A percentile compares a stretch with the other conserved stretches of the same genome.
Evolutionary conservation across 2,888 invertebrate species (phyloP).

Genomic region (Lagria hirta): DNA sequence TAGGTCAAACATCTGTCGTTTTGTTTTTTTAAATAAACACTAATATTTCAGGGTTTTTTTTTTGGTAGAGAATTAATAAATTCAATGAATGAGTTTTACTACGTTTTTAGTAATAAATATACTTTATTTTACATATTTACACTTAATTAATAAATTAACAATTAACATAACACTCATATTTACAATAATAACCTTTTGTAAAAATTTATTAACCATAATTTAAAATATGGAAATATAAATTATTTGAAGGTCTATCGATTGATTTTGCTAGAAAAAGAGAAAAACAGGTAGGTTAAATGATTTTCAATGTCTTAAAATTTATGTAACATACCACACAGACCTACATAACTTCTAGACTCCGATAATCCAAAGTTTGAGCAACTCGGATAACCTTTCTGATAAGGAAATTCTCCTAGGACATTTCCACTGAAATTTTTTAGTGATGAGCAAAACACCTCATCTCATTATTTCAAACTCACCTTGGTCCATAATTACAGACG

Average conservation of each 20-base stretch:
- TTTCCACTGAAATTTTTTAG: constrained; percentile 68
- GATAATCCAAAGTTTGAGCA: constrained; percentile 70
- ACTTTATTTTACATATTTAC: too few relatives aligned
- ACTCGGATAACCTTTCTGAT: constrained; percentile 72
- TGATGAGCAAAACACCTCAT: constrained; percentile 8
- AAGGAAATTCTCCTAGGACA: constrained; percentile 73
- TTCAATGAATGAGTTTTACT: too few relatives aligned
- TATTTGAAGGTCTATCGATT: constrained; percentile 27
- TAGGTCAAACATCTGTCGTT: too few relatives aligned
- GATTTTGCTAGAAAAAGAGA: constrained; percentile 29
- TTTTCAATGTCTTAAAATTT: constrained; percentile 2
- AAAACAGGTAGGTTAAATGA: constrained; percentile 21
- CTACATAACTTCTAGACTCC: constrained; percentile 72
- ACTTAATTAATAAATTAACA: too few relatives aligned
- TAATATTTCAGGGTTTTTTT: too few relatives aligned
- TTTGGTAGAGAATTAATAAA: too few relatives aligned
- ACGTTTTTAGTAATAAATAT: too few relatives aligned
- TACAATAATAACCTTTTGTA: neutral
- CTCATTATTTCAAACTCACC: constrained; percentile 33
- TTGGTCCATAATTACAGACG: constrained; percentile 46
- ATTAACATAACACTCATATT: too few relatives aligned
- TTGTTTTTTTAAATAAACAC: too few relatives aligned
- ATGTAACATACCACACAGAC: constrained; percentile 75
- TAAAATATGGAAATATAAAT: too few relatives aligned
- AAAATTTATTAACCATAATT: constrained; percentile 28